Evolutionary conservation across 2,113 vertebrate species (phyloP), one percentile per base, ranked within the genome.

Genomic region (Monarcha castaneiventris): DNA sequence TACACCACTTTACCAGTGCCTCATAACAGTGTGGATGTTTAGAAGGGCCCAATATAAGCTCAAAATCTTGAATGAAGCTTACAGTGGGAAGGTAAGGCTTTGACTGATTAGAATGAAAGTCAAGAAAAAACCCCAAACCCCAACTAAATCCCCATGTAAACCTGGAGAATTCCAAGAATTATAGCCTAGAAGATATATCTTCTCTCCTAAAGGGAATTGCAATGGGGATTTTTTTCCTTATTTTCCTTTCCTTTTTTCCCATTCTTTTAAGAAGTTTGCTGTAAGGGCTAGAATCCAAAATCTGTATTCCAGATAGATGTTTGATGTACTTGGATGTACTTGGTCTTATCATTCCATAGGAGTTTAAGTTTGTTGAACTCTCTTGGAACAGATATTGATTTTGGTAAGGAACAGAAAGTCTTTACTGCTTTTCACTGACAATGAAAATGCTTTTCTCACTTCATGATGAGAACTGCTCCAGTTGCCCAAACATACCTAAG

Each of bases 61-160:
- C 11, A 73, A 66, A 87, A 68, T 7, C 15, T n/a, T 46, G 12
- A 82, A 56, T 30, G 25, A 73, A 29, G 2, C 8, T 77, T 58
- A 39, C 1, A 37, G 9, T 35, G 59, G 18, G 15, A 93, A 84
- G 6, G 13, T n/a, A 48, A 78, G 7, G 4, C 8, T 72, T 56
- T 64, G 41, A 43, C 8, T 39, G 26, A 30, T n/a, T 46, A 27
- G 23, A 83, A 85, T 61, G 9, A 37, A 84, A 72, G 17, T 25
- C 5, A 86, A 66, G 29, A 58, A 83, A 77, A 41, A 6, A 39
- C 0, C 4, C 1, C 13, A 41, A 30, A 7, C 3, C 5, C 5
- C 13, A 67, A 8, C 1, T 29, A 19, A 75, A 75, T 59, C 4
- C 1, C 3, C 16, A 32, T 21, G 10, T 68, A 75, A 72, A 73